These are phyloP conservation scores for Bergia puertoricense DNA, from an alignment of 92 coral and sea anemone species.

Conservation along the genomic window DNA sequence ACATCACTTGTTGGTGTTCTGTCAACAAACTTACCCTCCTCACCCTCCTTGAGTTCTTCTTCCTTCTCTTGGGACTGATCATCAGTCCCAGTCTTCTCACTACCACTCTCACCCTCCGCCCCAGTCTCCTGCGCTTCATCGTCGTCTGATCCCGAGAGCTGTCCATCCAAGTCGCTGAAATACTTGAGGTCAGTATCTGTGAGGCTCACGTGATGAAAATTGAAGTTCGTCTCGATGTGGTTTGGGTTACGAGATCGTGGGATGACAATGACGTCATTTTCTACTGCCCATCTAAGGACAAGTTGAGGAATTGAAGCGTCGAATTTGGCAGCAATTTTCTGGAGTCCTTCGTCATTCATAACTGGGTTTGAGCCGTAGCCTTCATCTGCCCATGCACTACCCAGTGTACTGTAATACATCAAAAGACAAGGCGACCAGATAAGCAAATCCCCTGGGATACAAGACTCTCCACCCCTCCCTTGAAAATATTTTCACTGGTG, in stretches of 20 bases:
- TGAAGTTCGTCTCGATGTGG: conserved; percentile 90
- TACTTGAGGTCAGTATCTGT: conserved; percentile 57
- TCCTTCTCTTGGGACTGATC: background rate
- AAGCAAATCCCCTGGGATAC: background rate
- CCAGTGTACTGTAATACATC: conserved; percentile 73
- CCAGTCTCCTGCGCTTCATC: conserved; percentile 35
- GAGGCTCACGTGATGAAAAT: conserved; percentile 72
- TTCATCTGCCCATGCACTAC: conserved; percentile 74
- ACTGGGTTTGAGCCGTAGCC: conserved; percentile 88
- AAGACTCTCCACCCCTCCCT: background rate
- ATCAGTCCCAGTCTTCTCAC: background rate
- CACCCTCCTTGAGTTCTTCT: background rate
- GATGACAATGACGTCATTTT: conserved; percentile 70
- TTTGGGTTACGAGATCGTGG: conserved; percentile 89
- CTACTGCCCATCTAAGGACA: conserved; percentile 91
- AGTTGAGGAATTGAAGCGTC: conserved; percentile 87
- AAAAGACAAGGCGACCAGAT: background rate
- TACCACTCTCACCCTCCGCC: background rate
- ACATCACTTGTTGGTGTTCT: background rate
- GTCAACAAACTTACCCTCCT: background rate
- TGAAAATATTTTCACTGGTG: background rate
- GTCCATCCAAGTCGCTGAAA: conserved; percentile 77
- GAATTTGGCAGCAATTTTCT: conserved; percentile 67
- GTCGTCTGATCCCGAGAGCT: conserved; percentile 60
- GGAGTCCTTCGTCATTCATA: conserved; percentile 64